phyloP scores from a whole-genome alignment of 2,888 invertebrate genomes.

The Drosophila prostipennis region DNA sequence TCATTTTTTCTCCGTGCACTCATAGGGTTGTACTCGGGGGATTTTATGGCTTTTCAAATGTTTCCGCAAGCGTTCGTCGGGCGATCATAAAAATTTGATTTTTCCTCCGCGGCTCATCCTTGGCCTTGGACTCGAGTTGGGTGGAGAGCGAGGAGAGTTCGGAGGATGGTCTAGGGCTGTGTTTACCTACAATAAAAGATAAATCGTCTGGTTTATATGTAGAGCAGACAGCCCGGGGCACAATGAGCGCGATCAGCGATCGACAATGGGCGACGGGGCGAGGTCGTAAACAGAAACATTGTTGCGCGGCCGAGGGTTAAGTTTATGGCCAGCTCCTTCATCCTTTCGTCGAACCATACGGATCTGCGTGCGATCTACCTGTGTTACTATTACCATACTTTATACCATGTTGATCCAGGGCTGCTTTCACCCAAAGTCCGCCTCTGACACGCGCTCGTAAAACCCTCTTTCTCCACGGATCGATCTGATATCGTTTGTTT shows the following conservation, averaged over 20 bases:
- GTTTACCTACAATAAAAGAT: conserved; percentile 76
- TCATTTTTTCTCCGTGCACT: conserved; percentile 12
- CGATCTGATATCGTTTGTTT: conserved; percentile 45
- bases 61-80: conserved; percentile 64
- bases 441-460: conserved; percentile 63
- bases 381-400: not conserved
- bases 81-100: conserved; percentile 75
- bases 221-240: conserved; percentile 73
- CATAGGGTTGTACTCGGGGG: conserved; percentile 62
- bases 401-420: conserved; percentile 16
- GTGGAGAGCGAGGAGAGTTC: conserved; percentile 10
- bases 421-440: conserved; percentile 33
- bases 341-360: conserved; percentile 66
- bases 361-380: conserved; percentile 8
- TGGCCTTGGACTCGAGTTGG: conserved; percentile 66
- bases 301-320: conserved; percentile 40
- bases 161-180: conserved; percentile 46
- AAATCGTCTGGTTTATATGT: conserved; percentile 80
- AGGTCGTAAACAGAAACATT: conserved; percentile 59
- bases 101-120: conserved; percentile 64
- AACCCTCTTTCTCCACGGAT: conserved; percentile 38
- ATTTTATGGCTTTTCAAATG: conserved; percentile 79
- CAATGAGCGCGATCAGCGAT: conserved; percentile 73
- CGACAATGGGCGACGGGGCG: conserved; percentile 29
- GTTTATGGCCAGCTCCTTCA: conserved; percentile 53